phyloP scores from a whole-genome alignment of 2,797 vertebrate species.

The Squalus acanthias region DNA sequence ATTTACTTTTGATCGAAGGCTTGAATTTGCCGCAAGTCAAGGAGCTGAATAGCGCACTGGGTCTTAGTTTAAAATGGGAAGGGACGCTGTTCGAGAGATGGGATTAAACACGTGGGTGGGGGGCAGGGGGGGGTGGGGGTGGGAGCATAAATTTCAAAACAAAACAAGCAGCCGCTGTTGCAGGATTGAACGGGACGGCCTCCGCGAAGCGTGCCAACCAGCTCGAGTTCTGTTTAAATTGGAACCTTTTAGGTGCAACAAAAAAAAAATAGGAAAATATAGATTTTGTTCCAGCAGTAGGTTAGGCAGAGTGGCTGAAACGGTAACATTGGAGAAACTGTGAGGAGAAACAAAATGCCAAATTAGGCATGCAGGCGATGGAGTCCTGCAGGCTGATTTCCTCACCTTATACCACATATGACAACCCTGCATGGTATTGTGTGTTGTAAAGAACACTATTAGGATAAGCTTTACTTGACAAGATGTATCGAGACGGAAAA shows the following conservation, averaged over 20 bases:
- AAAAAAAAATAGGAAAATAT: not conserved
- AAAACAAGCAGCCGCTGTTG: not conserved
- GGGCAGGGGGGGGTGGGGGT: no score
- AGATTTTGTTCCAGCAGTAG: not conserved
- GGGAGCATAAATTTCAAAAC: not conserved
- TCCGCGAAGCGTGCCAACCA: not conserved
- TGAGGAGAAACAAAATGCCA: not conserved
- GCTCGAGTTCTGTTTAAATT: not conserved
- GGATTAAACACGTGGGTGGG: not conserved
- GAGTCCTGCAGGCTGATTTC: not conserved
- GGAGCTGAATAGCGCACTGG: no score
- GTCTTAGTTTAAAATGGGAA: not conserved
- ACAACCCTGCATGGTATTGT: not conserved
- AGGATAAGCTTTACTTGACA: not conserved
- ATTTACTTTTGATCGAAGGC: not conserved
- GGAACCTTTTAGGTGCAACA: not conserved
- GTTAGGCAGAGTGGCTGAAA: not conserved
- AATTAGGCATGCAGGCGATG: not conserved
- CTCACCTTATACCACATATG: not conserved
- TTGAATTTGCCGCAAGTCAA: not conserved
- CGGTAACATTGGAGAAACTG: not conserved
- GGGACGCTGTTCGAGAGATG: not conserved
- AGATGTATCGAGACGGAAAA: not conserved
- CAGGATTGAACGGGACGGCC: not conserved
- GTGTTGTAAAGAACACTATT: not conserved